These are phyloP conservation scores for Morelia viridis DNA, from an alignment of 2,797 vertebrate species.

Conservation along the genomic window DNA sequence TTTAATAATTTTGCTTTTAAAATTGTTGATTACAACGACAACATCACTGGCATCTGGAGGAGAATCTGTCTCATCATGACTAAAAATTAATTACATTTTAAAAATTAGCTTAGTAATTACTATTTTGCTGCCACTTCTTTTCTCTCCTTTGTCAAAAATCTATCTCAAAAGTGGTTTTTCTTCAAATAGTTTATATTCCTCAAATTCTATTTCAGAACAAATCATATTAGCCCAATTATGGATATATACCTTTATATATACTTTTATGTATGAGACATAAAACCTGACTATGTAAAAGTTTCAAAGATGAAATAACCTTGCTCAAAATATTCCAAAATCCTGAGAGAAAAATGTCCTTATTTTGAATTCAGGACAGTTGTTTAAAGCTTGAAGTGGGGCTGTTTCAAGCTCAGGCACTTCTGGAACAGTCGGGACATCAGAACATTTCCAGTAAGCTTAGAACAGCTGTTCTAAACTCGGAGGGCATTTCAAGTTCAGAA, in stretches of 20 bases:
- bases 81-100: conserved; percentile 62
- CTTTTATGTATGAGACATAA: not conserved
- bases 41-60: conserved; percentile 86
- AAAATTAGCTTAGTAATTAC: not conserved
- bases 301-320: not conserved
- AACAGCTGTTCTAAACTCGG: not conserved
- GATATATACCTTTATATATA: not conserved
- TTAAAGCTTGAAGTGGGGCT: not conserved
- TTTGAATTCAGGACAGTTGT: not conserved
- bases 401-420: not conserved
- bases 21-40: conserved; percentile 90
- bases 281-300: not conserved
- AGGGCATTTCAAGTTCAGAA: not conserved
- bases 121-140: not conserved
- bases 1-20: conserved; percentile 98
- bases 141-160: conserved; percentile 6
- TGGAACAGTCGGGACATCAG: not conserved
- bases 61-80: conserved; percentile 97
- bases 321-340: not conserved
- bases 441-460: not conserved
- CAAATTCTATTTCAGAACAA: conserved; percentile 1
- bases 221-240: not conserved
- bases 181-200: not conserved
- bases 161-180: not conserved
- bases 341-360: not conserved